Conservation (phyloP, 2,797 vertebrate species). For the Spinibarbus caldwelli region DNA sequence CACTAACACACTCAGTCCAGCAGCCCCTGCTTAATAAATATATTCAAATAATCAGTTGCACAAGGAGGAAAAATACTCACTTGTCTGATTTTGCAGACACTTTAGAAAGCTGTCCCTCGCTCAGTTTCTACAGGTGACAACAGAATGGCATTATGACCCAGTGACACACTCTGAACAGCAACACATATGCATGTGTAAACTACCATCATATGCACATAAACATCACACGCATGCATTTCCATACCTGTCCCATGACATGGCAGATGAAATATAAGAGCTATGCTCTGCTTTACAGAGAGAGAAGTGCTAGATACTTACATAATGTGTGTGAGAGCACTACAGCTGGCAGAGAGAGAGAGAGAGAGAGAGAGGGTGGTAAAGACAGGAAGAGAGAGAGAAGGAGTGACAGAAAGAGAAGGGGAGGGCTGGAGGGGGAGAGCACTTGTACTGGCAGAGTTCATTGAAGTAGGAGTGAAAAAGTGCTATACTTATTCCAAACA, state of each 20-base stretch:
- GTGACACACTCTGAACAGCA: not conserved
- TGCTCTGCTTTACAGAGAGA: slow-evolving; percentile 2
- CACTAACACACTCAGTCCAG: not conserved
- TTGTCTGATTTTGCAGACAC: slow-evolving; percentile 44
- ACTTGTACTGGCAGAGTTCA: slow-evolving; percentile 44
- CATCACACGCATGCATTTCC: slow-evolving; percentile 24
- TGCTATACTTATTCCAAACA: slow-evolving; percentile 46
- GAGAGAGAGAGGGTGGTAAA: slow-evolving; percentile 25
- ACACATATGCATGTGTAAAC: slow-evolving; percentile 8
- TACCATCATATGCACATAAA: not conserved
- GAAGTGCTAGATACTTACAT: slow-evolving; percentile 59
- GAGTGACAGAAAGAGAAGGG: slow-evolving; percentile 32
- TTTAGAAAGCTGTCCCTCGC: slow-evolving; percentile 41
- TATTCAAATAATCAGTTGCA: not conserved
- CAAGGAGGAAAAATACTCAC: slow-evolving; percentile 31
- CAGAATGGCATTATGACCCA: slow-evolving; percentile 12
- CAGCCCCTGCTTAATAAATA: not conserved
- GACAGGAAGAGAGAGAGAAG: slow-evolving; percentile 20
- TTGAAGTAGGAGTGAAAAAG: slow-evolving; percentile 41
- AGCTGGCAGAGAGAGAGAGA: slow-evolving; percentile 34
- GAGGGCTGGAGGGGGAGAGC: slow-evolving; percentile 21
- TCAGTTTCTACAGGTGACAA: slow-evolving; percentile 46
- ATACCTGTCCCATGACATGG: slow-evolving; percentile 43
- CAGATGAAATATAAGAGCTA: slow-evolving; percentile 29
- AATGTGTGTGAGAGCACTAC: slow-evolving; percentile 50